phyloP scores from a whole-genome alignment of 1,140 invertebrate species.

The Drosophila pruinosa region DNA sequence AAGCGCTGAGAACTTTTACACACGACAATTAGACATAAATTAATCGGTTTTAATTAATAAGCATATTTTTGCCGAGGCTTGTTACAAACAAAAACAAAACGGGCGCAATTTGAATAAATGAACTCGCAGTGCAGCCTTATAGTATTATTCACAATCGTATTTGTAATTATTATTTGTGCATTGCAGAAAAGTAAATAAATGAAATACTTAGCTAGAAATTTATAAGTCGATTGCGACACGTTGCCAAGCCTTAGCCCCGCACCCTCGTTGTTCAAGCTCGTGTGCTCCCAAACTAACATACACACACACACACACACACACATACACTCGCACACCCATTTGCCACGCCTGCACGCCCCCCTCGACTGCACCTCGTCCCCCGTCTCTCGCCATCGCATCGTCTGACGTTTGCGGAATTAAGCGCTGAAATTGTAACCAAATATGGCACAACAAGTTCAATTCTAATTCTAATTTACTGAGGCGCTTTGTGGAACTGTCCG shows the following conservation, averaged over 20 bases:
- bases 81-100: constrained; percentile 3
- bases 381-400: neutral
- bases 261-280: neutral
- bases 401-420: constrained; percentile 75
- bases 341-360: constrained; percentile 15
- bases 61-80: constrained; percentile 15
- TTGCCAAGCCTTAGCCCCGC: constrained; percentile 61
- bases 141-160: neutral
- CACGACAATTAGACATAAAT: constrained; percentile 63
- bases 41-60: constrained; percentile 71
- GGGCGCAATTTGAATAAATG: constrained; percentile 72
- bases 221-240: constrained; percentile 68
- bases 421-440: constrained; percentile 77
- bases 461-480: constrained; percentile 71
- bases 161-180: constrained; percentile 62
- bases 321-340: neutral
- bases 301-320: constrained; percentile 13
- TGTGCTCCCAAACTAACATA: constrained; percentile 42
- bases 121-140: neutral
- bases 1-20: constrained; percentile 8
- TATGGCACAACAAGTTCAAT: constrained; percentile 81
- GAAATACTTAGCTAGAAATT: constrained; percentile 74
- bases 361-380: neutral
- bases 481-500: constrained; percentile 43
- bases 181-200: constrained; percentile 69